These are phyloP conservation scores for Conchocele bisecta DNA, from an alignment of 2,888 invertebrate genomes.

Conservation along the genomic window DNA sequence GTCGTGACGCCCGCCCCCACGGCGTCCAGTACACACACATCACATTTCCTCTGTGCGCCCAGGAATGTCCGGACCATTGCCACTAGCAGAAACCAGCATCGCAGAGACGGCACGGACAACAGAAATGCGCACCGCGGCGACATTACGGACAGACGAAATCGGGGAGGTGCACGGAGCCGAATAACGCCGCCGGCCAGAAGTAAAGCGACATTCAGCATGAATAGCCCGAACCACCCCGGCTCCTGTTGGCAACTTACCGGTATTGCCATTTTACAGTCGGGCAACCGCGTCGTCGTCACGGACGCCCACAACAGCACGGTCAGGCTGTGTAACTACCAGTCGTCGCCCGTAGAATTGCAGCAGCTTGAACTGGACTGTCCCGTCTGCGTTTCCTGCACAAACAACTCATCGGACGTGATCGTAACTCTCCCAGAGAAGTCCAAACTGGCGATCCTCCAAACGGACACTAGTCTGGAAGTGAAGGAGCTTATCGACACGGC, in stretches of 20 bases:
- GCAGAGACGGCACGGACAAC: no score
- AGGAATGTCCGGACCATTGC: slow-evolving; percentile 12
- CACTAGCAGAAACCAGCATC: no score
- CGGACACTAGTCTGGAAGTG: slow-evolving; percentile 37
- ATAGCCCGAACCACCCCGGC: slow-evolving; percentile 35
- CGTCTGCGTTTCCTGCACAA: slow-evolving; percentile 48
- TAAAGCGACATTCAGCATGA: slow-evolving; percentile 54
- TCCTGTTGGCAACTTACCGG: slow-evolving; percentile 66
- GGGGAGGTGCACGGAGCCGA: no score
- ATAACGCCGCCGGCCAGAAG: neutral
- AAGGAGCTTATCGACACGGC: slow-evolving; percentile 52
- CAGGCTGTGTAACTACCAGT: slow-evolving; percentile 39
- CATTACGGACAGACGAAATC: no score
- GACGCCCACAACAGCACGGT: slow-evolving; percentile 61
- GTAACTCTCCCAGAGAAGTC: slow-evolving; percentile 62
- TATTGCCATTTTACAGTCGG: slow-evolving; percentile 52
- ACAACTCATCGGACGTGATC: slow-evolving; percentile 44
- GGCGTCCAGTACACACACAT: slow-evolving; percentile 5
- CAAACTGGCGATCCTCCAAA: slow-evolving; percentile 50
- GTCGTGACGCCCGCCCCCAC: neutral
- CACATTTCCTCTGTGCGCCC: slow-evolving; percentile 4
- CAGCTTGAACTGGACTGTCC: slow-evolving; percentile 55
- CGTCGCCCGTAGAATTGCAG: slow-evolving; percentile 17
- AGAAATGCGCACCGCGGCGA: no score
- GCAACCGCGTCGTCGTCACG: slow-evolving; percentile 46